Conservation (phyloP, 2,888 invertebrate genomes). For the Lasioglossum villosulum region DNA sequence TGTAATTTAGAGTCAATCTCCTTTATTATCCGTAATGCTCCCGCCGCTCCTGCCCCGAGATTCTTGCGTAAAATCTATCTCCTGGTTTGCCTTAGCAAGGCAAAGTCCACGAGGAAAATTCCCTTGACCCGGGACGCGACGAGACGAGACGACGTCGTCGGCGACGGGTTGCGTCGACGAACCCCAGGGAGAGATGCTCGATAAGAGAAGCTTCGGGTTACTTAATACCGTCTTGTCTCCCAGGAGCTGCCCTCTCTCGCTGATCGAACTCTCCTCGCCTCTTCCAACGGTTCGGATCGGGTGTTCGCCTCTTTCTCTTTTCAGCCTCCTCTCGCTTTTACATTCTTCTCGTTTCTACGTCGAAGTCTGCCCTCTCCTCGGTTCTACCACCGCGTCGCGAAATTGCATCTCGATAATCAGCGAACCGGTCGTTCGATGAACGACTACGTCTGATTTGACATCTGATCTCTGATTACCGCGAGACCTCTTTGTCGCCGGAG, state of each 20-base stretch:
- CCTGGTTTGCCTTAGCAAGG: constrained; percentile 10
- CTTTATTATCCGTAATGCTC: constrained; percentile 78
- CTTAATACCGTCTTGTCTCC: constrained; percentile 49
- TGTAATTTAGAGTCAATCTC: constrained; percentile 81
- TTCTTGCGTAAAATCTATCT: constrained; percentile 65
- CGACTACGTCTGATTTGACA: constrained; percentile 31
- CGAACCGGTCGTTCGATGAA: constrained; percentile 27
- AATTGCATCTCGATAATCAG: constrained; percentile 56
- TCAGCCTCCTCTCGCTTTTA: background rate
- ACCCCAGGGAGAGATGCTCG: constrained; percentile 44
- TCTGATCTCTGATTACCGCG: constrained; percentile 60
- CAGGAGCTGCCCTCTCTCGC: constrained; percentile 22
- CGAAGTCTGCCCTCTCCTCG: constrained; percentile 14
- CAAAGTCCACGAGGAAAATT: constrained; percentile 40
- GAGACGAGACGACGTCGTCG: constrained; percentile 2
- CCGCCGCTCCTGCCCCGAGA: constrained; percentile 65
- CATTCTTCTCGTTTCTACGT: background rate
- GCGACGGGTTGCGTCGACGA: constrained; percentile 9
- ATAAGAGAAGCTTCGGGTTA: constrained; percentile 57
- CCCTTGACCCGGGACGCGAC: background rate
- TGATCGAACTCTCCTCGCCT: constrained; percentile 23
- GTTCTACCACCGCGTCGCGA: background rate
- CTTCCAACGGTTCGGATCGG: constrained; percentile 6
- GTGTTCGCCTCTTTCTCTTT: background rate
- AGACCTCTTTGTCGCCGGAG: constrained; percentile 19